These are phyloP conservation scores for Typhlichthys eigenmanni DNA, from an alignment of 2,797 vertebrate species.

Conservation along the genomic window DNA sequence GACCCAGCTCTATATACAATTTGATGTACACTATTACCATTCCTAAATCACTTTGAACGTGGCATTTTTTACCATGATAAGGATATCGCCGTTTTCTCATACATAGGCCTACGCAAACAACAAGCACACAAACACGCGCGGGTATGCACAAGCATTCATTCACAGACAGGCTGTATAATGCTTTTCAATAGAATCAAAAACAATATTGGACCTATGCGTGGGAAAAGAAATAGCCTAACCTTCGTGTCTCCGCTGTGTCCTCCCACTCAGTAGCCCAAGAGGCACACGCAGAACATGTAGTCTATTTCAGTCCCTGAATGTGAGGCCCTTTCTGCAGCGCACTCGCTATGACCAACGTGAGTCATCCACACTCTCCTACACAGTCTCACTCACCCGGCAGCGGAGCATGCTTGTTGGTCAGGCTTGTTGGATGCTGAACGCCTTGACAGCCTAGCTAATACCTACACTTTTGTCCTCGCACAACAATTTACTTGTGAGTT, in stretches of 20 bases:
- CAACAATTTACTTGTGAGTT: too few relatives aligned
- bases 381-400: slow-evolving; percentile 47
- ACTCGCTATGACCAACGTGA: slow-evolving; percentile 54
- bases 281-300: slow-evolving; percentile 57
- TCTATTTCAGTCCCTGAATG: slow-evolving; percentile 63
- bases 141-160: background rate
- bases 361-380: slow-evolving; percentile 45
- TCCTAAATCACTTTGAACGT: too few relatives aligned
- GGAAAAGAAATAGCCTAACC: slow-evolving; percentile 53
- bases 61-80: too few relatives aligned
- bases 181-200: slow-evolving; percentile 8
- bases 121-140: slow-evolving; percentile 1
- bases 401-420: slow-evolving; percentile 1
- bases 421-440: background rate
- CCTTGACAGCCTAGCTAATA: background rate
- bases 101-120: background rate
- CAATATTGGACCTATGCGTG: slow-evolving; percentile 40
- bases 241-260: slow-evolving; percentile 56
- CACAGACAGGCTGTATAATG: background rate
- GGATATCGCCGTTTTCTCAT: too few relatives aligned
- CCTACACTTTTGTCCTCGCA: too few relatives aligned
- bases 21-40: too few relatives aligned
- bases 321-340: slow-evolving; percentile 55
- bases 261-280: slow-evolving; percentile 59
- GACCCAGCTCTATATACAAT: slow-evolving; percentile 8